Conservation (phyloP, 2,888 invertebrate genomes). For the Hirtodrosophila cameraria region DNA sequence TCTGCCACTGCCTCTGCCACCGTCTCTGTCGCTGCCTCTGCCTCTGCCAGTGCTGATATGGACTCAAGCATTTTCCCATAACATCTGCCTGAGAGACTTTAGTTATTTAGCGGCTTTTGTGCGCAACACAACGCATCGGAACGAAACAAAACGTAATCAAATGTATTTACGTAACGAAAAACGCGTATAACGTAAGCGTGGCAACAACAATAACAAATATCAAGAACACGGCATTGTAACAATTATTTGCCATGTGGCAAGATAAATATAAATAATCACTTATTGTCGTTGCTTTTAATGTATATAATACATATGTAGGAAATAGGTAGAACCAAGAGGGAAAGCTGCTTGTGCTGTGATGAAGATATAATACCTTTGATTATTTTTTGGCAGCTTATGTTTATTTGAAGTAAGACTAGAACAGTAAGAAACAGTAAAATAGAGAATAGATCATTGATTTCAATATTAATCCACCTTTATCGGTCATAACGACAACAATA, state of each 20-base stretch:
- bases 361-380: too few species aligned
- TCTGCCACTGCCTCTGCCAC: too few species aligned
- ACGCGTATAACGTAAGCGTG: conserved; percentile 25
- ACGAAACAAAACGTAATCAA: conserved; percentile 3
- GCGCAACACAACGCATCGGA: conserved; percentile 37
- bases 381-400: background rate
- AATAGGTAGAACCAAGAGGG: too few species aligned
- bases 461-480: too few species aligned
- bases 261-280: background rate
- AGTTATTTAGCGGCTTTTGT: conserved; percentile 45
- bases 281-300: too few species aligned
- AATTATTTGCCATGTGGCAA: conserved; percentile 29
- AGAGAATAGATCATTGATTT: too few species aligned
- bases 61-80: conserved; percentile 15
- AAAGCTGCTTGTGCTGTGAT: too few species aligned
- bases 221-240: conserved; percentile 13
- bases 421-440: too few species aligned
- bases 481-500: too few species aligned
- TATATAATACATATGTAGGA: too few species aligned
- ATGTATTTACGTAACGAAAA: background rate
- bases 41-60: conserved; percentile 6
- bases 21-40: conserved; percentile 1
- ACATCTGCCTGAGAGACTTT: conserved; percentile 8
- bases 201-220: conserved; percentile 23
- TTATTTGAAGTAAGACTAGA: background rate